phyloP scores from a whole-genome alignment of 2,113 vertebrate species.

The Pyxicephalus adspersus region DNA sequence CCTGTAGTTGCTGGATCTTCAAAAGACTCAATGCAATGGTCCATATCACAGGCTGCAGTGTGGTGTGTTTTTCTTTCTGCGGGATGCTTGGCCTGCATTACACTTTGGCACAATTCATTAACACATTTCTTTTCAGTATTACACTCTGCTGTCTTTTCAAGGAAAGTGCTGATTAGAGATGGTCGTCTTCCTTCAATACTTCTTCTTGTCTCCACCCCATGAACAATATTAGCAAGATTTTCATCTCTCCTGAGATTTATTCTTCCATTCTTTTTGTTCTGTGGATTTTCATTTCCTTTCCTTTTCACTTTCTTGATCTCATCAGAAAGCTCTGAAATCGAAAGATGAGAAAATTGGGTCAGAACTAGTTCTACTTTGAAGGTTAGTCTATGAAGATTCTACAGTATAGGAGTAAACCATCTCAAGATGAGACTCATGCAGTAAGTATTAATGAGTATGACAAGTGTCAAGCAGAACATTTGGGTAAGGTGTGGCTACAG shows the following conservation, averaged over 20 bases:
- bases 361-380: not conserved
- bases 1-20: conserved; percentile 71
- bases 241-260: conserved; percentile 60
- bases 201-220: conserved; percentile 52
- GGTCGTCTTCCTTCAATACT: conserved; percentile 32
- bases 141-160: conserved; percentile 25
- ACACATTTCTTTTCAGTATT: not conserved
- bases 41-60: not conserved
- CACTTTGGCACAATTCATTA: not conserved
- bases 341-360: conserved; percentile 4
- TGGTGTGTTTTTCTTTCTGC: conserved; percentile 59
- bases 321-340: conserved; percentile 56
- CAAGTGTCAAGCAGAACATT: not conserved
- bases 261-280: conserved; percentile 66
- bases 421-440: not conserved
- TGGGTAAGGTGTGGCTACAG: not conserved
- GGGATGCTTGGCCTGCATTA: not conserved
- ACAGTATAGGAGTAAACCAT: not conserved
- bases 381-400: not conserved
- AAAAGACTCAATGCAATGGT: conserved; percentile 16
- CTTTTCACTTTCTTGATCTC: conserved; percentile 66
- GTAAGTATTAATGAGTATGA: too few relatives aligned
- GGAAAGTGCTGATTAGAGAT: too few relatives aligned
- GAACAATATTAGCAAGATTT: conserved; percentile 42
- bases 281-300: conserved; percentile 63